Percentiles rank a stretch among this genome's conserved stretches.
Evolutionary conservation across 2,888 invertebrate species (phyloP).

Genomic region (Malthinus flaveolus): DNA sequence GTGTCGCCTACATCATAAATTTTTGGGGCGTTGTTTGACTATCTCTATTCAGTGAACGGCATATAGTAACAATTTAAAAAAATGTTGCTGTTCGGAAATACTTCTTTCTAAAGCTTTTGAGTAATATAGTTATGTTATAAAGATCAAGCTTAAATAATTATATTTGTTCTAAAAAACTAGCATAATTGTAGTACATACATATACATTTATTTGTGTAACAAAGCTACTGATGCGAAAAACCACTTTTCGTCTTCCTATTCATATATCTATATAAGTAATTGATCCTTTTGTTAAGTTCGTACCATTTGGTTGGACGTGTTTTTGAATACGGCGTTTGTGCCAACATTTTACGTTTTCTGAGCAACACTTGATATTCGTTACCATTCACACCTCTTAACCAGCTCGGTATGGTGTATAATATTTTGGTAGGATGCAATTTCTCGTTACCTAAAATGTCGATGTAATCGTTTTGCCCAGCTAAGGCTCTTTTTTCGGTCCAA

Average conservation of each 20-base stretch:
- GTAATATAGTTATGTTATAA: too few species aligned
- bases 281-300: constrained; percentile 72
- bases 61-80: too few species aligned
- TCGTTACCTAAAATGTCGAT: constrained; percentile 93
- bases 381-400: constrained; percentile 91
- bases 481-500: constrained; percentile 77
- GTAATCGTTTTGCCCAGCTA: constrained; percentile 96
- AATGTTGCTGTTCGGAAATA: too few species aligned
- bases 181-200: background rate
- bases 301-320: constrained; percentile 78
- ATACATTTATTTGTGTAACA: background rate
- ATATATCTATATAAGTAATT: constrained; percentile 74
- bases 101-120: too few species aligned
- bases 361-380: constrained; percentile 78
- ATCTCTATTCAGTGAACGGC: too few species aligned
- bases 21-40: too few species aligned
- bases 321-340: constrained; percentile 61
- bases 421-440: constrained; percentile 76
- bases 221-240: constrained; percentile 42
- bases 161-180: too few species aligned
- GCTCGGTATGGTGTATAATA: constrained; percentile 81
- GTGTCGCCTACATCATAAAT: too few species aligned
- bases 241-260: constrained; percentile 80
- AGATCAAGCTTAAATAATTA: too few species aligned
- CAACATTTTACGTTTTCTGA: constrained; percentile 74